A percentile compares a stretch with the other conserved stretches of the same genome.
Conservation (phyloP, 1,140 invertebrate species). For the Aradophagus sp. region DNA sequence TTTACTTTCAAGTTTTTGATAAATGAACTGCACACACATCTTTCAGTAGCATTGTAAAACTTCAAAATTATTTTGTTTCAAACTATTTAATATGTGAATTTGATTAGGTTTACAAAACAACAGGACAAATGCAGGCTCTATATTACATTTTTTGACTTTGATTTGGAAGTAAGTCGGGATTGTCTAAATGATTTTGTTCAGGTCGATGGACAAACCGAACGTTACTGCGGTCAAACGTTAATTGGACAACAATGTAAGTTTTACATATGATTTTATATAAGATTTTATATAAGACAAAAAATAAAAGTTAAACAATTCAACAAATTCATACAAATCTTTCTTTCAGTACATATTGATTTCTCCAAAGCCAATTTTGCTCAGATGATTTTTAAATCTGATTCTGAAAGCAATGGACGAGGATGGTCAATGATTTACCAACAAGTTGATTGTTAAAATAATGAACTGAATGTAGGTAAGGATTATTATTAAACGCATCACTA, state of each 20-base stretch:
- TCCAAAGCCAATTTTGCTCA: constrained; percentile 44
- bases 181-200: constrained; percentile 66
- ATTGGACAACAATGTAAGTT: constrained; percentile 62
- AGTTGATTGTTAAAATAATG: constrained; percentile 44
- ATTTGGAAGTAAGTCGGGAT: constrained; percentile 63
- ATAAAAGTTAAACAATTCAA: background rate
- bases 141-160: constrained; percentile 65
- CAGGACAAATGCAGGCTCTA: constrained; percentile 59
- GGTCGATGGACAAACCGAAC: constrained; percentile 56
- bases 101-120: constrained; percentile 60
- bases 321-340: background rate
- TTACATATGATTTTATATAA: constrained; percentile 4
- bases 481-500: background rate
- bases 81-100: background rate
- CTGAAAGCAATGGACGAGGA: constrained; percentile 57
- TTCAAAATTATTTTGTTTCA: background rate
- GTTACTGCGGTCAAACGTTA: constrained; percentile 65
- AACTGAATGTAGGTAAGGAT: background rate
- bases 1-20: too few species aligned
- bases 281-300: constrained; percentile 6
- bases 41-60: background rate
- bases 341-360: constrained; percentile 61
- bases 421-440: constrained; percentile 63
- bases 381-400: constrained; percentile 59
- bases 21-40: too few species aligned